Conservation (phyloP, 2,888 invertebrate genomes). For the Mythimna loreyi region DNA sequence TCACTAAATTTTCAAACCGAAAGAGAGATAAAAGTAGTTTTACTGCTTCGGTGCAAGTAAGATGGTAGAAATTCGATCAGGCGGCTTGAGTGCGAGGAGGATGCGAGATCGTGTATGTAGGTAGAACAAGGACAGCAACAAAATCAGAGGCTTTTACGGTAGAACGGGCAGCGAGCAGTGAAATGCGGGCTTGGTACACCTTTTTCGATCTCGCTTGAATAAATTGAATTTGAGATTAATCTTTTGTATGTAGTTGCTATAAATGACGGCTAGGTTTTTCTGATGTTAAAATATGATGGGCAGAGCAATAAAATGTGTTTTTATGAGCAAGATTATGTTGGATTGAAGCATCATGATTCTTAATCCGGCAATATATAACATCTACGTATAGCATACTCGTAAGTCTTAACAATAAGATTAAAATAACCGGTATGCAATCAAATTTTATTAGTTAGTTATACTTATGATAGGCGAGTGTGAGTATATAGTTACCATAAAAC, state of each 20-base stretch:
- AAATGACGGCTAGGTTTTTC: slow-evolving; percentile 78
- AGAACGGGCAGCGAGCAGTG: slow-evolving; percentile 88
- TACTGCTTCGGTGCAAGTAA: slow-evolving; percentile 88
- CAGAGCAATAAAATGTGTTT: slow-evolving; percentile 65
- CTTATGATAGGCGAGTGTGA: slow-evolving; percentile 6
- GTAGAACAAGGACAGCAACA: slow-evolving; percentile 77
- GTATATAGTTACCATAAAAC: slow-evolving; percentile 23
- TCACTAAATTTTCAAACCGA: slow-evolving; percentile 85
- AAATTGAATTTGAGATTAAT: slow-evolving; percentile 90
- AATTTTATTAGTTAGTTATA: slow-evolving; percentile 33
- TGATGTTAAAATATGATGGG: slow-evolving; percentile 68
- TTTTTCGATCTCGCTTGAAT: slow-evolving; percentile 89
- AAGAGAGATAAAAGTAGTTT: slow-evolving; percentile 89
- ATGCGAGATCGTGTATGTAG: slow-evolving; percentile 61
- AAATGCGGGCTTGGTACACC: slow-evolving; percentile 87
- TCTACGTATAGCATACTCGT: slow-evolving; percentile 23
- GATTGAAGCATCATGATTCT: slow-evolving; percentile 53
- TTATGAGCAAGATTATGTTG: slow-evolving; percentile 47
- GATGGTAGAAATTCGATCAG: slow-evolving; percentile 90
- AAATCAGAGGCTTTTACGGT: slow-evolving; percentile 90
- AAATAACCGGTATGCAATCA: slow-evolving; percentile 39
- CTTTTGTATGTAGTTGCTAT: slow-evolving; percentile 84
- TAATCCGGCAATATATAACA: slow-evolving; percentile 43
- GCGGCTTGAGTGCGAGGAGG: slow-evolving; percentile 79
- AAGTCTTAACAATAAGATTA: slow-evolving; percentile 38